phyloP scores from a whole-genome alignment of 1,140 invertebrate genomes.

The Ceratosolen fusciceps region DNA sequence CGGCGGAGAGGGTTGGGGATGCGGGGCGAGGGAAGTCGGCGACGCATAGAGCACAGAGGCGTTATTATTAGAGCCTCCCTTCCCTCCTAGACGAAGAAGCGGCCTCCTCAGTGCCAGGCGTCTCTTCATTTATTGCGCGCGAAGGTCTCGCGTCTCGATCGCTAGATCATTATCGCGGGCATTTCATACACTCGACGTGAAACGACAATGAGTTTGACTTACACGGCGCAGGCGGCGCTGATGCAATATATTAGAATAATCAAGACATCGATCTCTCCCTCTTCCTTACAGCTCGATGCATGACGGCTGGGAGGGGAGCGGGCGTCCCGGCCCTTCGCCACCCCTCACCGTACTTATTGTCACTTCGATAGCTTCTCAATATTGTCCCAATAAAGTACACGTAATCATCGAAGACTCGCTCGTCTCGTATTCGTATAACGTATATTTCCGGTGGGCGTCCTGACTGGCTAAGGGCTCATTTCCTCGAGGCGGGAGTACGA shows the following conservation, averaged over 20 bases:
- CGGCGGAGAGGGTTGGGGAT: slow-evolving; percentile 44
- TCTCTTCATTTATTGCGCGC: slow-evolving; percentile 63
- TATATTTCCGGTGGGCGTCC: too few relatives aligned
- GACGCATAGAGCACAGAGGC: not conserved
- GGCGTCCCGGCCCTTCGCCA: too few relatives aligned
- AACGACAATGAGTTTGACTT: slow-evolving; percentile 53
- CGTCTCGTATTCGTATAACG: too few relatives aligned
- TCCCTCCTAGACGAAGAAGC: slow-evolving; percentile 51
- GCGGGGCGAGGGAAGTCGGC: too few relatives aligned
- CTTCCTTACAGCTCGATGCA: too few relatives aligned
- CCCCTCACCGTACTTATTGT: too few relatives aligned
- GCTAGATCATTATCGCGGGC: slow-evolving; percentile 59
- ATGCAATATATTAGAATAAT: slow-evolving; percentile 25
- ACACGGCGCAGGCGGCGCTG: slow-evolving; percentile 36
- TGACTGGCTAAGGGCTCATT: too few relatives aligned
- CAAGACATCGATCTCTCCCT: slow-evolving; percentile 3
- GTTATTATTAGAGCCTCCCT: slow-evolving; percentile 49
- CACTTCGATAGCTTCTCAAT: too few relatives aligned
- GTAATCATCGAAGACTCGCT: too few relatives aligned
- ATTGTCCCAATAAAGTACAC: too few relatives aligned
- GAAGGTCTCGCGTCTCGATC: slow-evolving; percentile 63
- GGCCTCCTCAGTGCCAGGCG: slow-evolving; percentile 47
- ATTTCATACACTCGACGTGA: slow-evolving; percentile 49
- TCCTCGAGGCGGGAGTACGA: too few relatives aligned
- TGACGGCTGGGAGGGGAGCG: too few relatives aligned